Evolutionary conservation across 92 coral and sea anemone species (phyloP).

Genomic region (Zoanthus solanderi): DNA sequence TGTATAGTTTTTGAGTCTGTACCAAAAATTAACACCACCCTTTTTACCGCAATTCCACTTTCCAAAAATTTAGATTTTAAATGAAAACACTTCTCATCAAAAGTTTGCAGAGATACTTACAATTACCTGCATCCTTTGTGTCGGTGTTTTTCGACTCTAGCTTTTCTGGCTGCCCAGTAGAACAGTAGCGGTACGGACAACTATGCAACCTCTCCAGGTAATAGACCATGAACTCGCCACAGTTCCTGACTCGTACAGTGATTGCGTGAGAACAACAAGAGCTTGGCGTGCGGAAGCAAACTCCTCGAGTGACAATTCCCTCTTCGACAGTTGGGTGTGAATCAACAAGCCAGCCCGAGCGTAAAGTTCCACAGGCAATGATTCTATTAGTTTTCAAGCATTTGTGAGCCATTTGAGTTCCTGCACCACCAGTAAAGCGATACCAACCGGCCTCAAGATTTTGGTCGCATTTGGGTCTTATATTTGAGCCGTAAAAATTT

Average conservation of each 20-base stretch:
- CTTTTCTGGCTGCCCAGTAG: neutral
- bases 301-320: constrained; percentile 25
- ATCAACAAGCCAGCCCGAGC: constrained; percentile 39
- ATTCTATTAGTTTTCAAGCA: constrained; percentile 7
- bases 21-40: no score
- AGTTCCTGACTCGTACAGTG: constrained; percentile 26
- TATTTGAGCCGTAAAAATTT: neutral
- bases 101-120: neutral
- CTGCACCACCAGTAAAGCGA: constrained; percentile 28
- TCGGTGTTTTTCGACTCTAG: neutral
- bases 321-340: constrained; percentile 37
- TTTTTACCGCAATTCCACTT: no score
- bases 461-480: constrained; percentile 13
- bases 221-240: constrained; percentile 31
- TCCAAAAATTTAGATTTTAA: neutral
- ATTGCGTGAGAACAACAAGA: constrained; percentile 24
- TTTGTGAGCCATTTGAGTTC: constrained; percentile 37
- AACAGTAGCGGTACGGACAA: constrained; percentile 42
- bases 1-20: no score
- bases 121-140: neutral
- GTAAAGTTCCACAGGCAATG: constrained; percentile 18
- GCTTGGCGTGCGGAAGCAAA: constrained; percentile 30
- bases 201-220: neutral
- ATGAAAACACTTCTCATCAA: neutral
- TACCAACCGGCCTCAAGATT: constrained; percentile 19